Evolutionary conservation across 2,888 invertebrate species (phyloP).

Genomic region (Proisotoma minuta): DNA sequence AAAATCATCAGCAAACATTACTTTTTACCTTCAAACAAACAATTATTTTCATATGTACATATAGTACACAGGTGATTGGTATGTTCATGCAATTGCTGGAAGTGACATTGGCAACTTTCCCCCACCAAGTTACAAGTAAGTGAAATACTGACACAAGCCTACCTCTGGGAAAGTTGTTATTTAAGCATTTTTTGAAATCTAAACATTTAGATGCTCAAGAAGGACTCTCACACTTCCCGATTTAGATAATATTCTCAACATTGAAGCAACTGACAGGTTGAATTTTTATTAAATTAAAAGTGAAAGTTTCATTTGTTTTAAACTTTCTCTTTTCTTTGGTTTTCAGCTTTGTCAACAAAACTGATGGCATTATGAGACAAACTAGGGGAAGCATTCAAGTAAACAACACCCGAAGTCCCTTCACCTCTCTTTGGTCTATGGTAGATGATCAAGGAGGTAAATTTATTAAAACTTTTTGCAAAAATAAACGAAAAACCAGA

Average conservation of each 20-base stretch:
- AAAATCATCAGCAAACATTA: neutral
- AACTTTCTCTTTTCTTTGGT: no score
- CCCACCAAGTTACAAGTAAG: conserved; percentile 20
- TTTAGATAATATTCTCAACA: conserved; percentile 9
- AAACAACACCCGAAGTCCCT: conserved; percentile 24
- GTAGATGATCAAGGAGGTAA: conserved; percentile 6
- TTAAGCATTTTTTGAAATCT: neutral
- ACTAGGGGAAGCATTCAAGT: conserved; percentile 9
- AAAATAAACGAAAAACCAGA: neutral
- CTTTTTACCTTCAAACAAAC: no score
- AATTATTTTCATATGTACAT: no score
- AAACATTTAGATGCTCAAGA: conserved; percentile 22
- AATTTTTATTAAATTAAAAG: no score
- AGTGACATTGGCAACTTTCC: conserved; percentile 32
- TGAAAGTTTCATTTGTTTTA: no score
- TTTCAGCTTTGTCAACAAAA: conserved; percentile 21
- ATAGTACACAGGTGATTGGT: conserved; percentile 33
- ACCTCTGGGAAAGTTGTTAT: neutral
- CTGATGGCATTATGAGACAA: conserved; percentile 11
- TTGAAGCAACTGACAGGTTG: conserved; percentile 19
- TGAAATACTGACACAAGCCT: neutral
- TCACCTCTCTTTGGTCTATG: conserved; percentile 24
- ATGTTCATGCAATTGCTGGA: conserved; percentile 24
- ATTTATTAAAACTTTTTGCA: no score
- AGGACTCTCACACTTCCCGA: conserved; percentile 20